Base-by-base conservation (phyloP, 1,140 invertebrate genomes). In the Odontomachus brunneus region DNA sequence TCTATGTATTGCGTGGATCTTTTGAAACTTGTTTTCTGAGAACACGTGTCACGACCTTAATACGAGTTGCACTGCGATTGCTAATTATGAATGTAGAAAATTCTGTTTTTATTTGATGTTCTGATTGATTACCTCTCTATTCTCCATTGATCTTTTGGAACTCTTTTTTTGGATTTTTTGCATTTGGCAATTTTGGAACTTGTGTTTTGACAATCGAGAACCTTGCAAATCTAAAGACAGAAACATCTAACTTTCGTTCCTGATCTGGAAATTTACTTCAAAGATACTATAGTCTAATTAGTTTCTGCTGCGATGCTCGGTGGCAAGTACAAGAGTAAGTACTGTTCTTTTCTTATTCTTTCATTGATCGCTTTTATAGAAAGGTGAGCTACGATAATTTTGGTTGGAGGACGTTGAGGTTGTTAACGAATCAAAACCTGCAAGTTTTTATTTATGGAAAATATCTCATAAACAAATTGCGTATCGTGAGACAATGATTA, bases 181-280 rank as follows among this genome's bases (percentile, higher is more conserved):
- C n/a, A n/a, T n/a, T n/a, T n/a, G n/a, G n/a, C n/a, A 97, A 87
- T 93, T 99, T 22, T 99, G 98, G 98, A 99, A 99, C 92, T 94
- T 98, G 0, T 97, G 96, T 91, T 97, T 98, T 0, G 97, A 99
- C 92, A 99, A 99, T 95, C 95, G 99, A 76, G 97, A 97, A 86
- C 97, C 98, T 0, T 99, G 98, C 93, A 97, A 97, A 93, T 96
- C 97, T 33, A 96, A 97, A 86, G 97, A 98, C 89, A 95, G 98
- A 82, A 97, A 99, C n/a, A n/a, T n/a, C n/a, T n/a, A n/a, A n/a
- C n/a, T 92, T 99, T 99, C 92, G 95, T 99, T 88, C 98, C 99
- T 19, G 96, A 96, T n/a, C 92, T 99, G 78, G 97, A 97, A 94
- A 95, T 95, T 38, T 97, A 96, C 88, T 98, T 99, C 94, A 95